Evolutionary conservation across 2,113 vertebrate genomes (phyloP).

Genomic region (Nerophis lumbriciformis): DNA sequence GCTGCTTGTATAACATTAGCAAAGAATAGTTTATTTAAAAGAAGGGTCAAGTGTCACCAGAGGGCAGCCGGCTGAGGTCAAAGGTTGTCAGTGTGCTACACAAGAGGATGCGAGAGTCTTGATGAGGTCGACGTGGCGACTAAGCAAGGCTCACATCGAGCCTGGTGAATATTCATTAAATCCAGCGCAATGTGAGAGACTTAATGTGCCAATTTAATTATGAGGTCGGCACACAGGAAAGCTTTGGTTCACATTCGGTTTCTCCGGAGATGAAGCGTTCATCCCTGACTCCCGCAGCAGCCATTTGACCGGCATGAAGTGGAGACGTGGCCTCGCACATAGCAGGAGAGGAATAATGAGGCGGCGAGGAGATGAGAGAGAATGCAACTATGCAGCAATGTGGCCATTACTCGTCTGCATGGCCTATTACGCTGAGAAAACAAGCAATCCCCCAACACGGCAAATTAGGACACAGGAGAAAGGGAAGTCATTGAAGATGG

Average conservation of each 20-base stretch:
- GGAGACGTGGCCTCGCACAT: background rate
- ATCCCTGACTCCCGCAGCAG: conserved; percentile 2
- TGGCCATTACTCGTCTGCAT: conserved; percentile 21
- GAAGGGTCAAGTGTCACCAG: background rate
- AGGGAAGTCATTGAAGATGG: conserved; percentile 9
- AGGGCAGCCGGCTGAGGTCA: background rate
- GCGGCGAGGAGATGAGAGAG: conserved; percentile 6
- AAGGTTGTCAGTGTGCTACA: background rate
- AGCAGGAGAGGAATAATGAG: conserved; percentile 8
- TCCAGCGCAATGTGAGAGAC: background rate
- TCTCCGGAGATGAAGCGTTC: conserved; percentile 5
- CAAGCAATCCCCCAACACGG: conserved; percentile 23
- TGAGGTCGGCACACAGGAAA: conserved; percentile 1
- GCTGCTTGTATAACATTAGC: background rate
- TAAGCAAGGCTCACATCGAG: background rate
- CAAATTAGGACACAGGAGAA: conserved; percentile 24
- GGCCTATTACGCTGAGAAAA: conserved; percentile 32
- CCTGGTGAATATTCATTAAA: conserved; percentile 7
- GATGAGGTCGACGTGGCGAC: conserved; percentile 1
- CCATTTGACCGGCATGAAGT: conserved; percentile 4
- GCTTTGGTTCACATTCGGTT: conserved; percentile 4
- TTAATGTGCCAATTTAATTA: conserved; percentile 13
- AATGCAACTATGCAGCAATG: conserved; percentile 8
- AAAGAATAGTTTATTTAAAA: background rate
- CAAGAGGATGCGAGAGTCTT: background rate